These are phyloP conservation scores for Perccottus glenii DNA, from an alignment of 2,113 vertebrate species.

Conservation along the genomic window DNA sequence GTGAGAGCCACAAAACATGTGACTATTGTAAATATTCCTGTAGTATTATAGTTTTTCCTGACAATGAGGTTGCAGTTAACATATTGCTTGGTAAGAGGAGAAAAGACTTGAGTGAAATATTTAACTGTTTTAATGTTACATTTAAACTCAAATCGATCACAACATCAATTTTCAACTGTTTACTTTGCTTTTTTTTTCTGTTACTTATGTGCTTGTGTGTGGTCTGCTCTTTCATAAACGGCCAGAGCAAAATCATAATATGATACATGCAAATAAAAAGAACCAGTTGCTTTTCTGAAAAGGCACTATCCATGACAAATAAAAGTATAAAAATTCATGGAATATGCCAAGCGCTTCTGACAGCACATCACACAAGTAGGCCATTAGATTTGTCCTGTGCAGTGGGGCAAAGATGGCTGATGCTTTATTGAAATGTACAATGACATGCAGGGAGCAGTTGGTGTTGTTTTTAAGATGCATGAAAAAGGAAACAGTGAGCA, in stretches of 20 bases:
- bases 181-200: neutral
- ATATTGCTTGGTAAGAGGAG: constrained; percentile 42
- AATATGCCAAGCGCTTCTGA: constrained; percentile 59
- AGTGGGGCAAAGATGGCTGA: constrained; percentile 60
- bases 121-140: no score
- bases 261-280: constrained; percentile 60
- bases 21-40: constrained; percentile 58
- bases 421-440: constrained; percentile 76
- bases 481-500: constrained; percentile 53
- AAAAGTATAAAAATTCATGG: constrained; percentile 68
- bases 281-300: constrained; percentile 56
- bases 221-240: neutral
- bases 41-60: constrained; percentile 46
- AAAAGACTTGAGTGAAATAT: constrained; percentile 41
- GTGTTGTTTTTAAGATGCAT: constrained; percentile 76
- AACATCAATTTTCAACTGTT: neutral
- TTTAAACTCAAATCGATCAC: neutral
- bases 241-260: constrained; percentile 45
- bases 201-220: neutral
- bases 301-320: constrained; percentile 61
- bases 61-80: constrained; percentile 42
- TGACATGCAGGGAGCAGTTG: constrained; percentile 45
- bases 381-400: constrained; percentile 61
- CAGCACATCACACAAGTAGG: constrained; percentile 57
- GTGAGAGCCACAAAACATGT: constrained; percentile 62